Evolutionary conservation across 2,797 vertebrate genomes (phyloP).

Genomic region (Syngnathus rostellatus): DNA sequence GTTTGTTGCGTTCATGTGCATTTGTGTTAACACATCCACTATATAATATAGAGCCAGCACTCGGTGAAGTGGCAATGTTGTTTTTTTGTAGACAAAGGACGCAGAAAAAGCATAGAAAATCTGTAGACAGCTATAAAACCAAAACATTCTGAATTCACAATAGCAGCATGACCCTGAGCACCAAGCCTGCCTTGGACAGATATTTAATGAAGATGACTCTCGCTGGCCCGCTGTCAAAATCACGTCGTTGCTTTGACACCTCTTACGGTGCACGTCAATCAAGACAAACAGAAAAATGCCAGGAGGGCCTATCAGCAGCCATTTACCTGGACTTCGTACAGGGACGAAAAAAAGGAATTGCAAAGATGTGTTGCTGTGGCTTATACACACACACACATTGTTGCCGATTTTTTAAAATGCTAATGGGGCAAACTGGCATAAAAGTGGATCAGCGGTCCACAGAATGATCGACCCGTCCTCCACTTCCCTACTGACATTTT

Average conservation of each 20-base stretch:
- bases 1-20: neutral
- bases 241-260: constrained; percentile 54
- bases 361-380: neutral
- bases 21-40: neutral
- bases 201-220: constrained; percentile 64
- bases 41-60: neutral
- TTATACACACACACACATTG: neutral
- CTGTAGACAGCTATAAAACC: neutral
- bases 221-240: constrained; percentile 56
- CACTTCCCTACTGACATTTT: constrained; percentile 50
- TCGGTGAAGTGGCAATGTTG: neutral
- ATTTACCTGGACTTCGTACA: constrained; percentile 28
- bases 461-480: constrained; percentile 30
- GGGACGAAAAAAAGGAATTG: neutral
- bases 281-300: constrained; percentile 31
- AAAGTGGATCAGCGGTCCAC: constrained; percentile 43
- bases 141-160: constrained; percentile 24
- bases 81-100: neutral
- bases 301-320: constrained; percentile 46
- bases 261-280: constrained; percentile 65
- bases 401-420: constrained; percentile 27
- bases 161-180: constrained; percentile 42
- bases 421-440: constrained; percentile 40
- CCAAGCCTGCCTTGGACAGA: constrained; percentile 48
- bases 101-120: neutral